These are phyloP conservation scores for Ostrea edulis DNA, from an alignment of 1,140 invertebrate species.

Conservation along the genomic window DNA sequence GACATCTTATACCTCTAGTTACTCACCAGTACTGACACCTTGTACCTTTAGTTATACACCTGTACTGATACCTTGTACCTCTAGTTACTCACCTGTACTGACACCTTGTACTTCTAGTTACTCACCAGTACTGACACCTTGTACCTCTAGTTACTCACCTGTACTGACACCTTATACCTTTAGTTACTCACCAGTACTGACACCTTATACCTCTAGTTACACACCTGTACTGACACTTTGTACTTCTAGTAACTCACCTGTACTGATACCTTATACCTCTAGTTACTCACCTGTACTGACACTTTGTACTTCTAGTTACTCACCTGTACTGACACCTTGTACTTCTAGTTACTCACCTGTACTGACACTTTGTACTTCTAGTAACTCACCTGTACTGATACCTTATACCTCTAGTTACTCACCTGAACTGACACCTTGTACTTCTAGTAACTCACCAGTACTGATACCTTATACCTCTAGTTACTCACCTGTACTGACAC, in stretches of 20 bases:
- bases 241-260: slow-evolving; percentile 2
- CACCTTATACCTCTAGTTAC: not conserved
- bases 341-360: not conserved
- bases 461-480: not conserved
- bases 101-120: not conserved
- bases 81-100: not conserved
- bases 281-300: not conserved
- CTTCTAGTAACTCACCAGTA: not conserved
- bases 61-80: not conserved
- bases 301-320: not conserved
- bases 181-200: not conserved
- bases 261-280: not conserved
- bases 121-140: slow-evolving; percentile 3
- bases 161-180: not conserved
- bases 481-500: not conserved
- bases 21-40: not conserved
- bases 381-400: not conserved
- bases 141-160: not conserved
- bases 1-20: not conserved
- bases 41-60: not conserved
- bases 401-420: slow-evolving; percentile 1
- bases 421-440: not conserved
- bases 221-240: not conserved
- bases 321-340: not conserved
- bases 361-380: not conserved